Evolutionary conservation across 2,797 vertebrate genomes (phyloP).

Genomic region (Luscinia megarhynchos): DNA sequence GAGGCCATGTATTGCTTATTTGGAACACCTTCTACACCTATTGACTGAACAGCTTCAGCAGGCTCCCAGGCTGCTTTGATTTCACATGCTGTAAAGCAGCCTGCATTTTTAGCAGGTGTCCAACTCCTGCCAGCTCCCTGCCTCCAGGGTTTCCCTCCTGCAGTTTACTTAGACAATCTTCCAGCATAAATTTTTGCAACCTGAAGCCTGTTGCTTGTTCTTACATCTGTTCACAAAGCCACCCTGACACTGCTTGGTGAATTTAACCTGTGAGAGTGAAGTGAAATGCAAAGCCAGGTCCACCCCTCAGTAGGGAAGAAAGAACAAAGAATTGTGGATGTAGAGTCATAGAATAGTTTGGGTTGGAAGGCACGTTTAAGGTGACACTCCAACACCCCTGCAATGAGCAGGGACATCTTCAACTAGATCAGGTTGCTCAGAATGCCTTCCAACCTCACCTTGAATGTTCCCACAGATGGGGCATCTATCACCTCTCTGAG

Average conservation of each 20-base stretch:
- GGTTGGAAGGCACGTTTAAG: not conserved
- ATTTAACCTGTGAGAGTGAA: not conserved
- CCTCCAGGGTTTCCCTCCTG: not conserved
- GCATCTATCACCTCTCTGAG: not conserved
- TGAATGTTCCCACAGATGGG: not conserved
- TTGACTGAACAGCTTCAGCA: not conserved
- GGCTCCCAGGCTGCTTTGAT: not conserved
- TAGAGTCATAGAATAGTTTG: not conserved
- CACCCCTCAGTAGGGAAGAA: not conserved
- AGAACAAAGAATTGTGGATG: not conserved
- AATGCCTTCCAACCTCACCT: not conserved
- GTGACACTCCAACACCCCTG: not conserved
- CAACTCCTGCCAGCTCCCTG: not conserved
- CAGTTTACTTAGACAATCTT: not conserved
- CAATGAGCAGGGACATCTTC: not conserved
- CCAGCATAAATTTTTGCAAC: not conserved
- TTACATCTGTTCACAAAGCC: not conserved
- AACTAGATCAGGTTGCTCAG: not conserved
- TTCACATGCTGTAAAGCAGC: not conserved
- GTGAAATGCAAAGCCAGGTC: not conserved
- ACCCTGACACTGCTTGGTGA: not conserved
- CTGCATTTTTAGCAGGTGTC: not conserved
- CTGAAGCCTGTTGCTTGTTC: not conserved
- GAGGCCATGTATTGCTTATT: not conserved
- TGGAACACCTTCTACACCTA: not conserved